Evolutionary conservation across 2,113 vertebrate species (phyloP).

Genomic region (Passer domesticus): DNA sequence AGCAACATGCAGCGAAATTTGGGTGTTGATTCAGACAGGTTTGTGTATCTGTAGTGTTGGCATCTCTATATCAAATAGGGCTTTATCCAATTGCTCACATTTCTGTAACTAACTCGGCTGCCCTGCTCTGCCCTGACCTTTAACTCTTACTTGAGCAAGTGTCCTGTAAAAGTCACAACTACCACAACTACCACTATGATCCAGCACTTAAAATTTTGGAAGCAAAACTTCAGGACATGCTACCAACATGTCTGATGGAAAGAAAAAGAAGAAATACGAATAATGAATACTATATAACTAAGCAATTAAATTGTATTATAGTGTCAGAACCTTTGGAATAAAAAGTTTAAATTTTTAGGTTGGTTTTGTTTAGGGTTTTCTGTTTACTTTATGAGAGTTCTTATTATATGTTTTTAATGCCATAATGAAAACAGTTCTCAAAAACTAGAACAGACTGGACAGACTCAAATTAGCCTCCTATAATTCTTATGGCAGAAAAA

Average conservation of each 20-base stretch:
- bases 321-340: neutral
- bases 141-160: neutral
- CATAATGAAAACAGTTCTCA: neutral
- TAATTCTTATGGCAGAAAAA: neutral
- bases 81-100: neutral
- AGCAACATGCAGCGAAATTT: neutral
- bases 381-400: neutral
- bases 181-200: neutral
- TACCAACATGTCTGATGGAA: neutral
- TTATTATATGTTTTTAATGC: neutral
- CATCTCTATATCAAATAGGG: rapidly evolving
- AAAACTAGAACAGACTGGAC: neutral
- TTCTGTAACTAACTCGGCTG: neutral
- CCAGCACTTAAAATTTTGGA: neutral
- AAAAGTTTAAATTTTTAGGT: neutral
- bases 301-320: neutral
- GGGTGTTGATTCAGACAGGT: neutral
- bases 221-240: neutral
- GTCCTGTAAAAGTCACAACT: neutral
- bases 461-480: neutral
- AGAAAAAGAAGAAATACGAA: neutral
- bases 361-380: rapidly evolving
- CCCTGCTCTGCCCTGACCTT: neutral
- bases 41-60: neutral
- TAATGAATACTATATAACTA: neutral